These are phyloP conservation scores for Suncus etruscus DNA, from an alignment of 2,113 vertebrate genomes.

Conservation along the genomic window DNA sequence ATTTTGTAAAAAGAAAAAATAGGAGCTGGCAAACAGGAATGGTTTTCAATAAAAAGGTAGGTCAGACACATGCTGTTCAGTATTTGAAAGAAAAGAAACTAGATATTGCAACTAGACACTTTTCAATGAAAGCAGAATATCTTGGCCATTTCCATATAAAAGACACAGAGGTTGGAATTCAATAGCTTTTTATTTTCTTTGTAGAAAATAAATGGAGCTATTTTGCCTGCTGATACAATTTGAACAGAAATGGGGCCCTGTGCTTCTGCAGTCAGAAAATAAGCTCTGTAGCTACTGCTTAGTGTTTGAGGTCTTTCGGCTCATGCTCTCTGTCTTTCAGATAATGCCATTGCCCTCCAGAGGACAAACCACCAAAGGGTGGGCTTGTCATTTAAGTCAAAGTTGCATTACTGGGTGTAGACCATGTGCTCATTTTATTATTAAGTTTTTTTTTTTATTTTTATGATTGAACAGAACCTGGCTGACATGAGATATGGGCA, in stretches of 20 bases:
- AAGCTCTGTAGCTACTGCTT: not conserved
- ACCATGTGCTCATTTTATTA: not conserved
- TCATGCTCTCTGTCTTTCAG: not conserved
- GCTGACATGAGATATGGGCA: not conserved
- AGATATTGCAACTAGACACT: slow-evolving; percentile 25
- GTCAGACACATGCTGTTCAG: slow-evolving; percentile 16
- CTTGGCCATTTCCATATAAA: slow-evolving; percentile 61
- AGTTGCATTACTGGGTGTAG: not conserved
- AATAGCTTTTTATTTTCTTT: slow-evolving; percentile 27
- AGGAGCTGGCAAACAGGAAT: not conserved
- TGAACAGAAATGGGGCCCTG: not conserved
- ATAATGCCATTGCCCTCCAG: not conserved
- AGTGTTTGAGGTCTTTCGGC: not conserved
- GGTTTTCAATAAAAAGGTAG: slow-evolving; percentile 42
- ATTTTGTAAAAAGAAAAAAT: slow-evolving; percentile 5
- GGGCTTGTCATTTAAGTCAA: not conserved
- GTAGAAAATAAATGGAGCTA: slow-evolving; percentile 28
- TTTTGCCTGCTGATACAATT: not conserved
- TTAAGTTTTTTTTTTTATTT: not conserved
- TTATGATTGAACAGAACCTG: not conserved
- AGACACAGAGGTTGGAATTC: slow-evolving; percentile 11
- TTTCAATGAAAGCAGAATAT: slow-evolving; percentile 40
- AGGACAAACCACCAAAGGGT: not conserved
- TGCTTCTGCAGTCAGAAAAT: slow-evolving; percentile 1
- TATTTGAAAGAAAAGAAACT: slow-evolving; percentile 52